These are phyloP conservation scores for Champsocephalus gunnari DNA, from an alignment of 2,797 vertebrate species.

Conservation along the genomic window DNA sequence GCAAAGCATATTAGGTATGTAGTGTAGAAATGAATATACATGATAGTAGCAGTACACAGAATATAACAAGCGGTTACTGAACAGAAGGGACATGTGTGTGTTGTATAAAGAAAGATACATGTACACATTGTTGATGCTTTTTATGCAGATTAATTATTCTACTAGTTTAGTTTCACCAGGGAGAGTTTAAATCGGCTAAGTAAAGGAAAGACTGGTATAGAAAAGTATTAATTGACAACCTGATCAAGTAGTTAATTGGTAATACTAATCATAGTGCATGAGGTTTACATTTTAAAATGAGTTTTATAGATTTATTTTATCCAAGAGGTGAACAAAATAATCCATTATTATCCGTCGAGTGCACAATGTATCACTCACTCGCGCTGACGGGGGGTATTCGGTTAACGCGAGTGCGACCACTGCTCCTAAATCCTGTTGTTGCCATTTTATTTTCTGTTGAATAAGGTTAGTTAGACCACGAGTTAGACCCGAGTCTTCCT, in stretches of 20 bases:
- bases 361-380: too few species aligned
- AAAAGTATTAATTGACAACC: not conserved
- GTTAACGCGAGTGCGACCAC: too few species aligned
- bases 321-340: not conserved
- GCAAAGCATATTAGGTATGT: not conserved
- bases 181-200: not conserved
- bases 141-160: not conserved
- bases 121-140: not conserved
- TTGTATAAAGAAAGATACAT: too few species aligned
- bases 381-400: too few species aligned
- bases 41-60: not conserved
- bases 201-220: too few species aligned
- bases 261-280: not conserved
- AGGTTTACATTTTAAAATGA: too few species aligned
- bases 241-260: too few species aligned
- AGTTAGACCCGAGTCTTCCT: too few species aligned
- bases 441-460: too few species aligned
- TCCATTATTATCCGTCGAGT: too few species aligned
- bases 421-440: too few species aligned
- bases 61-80: not conserved
- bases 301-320: not conserved
- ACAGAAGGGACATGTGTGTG: not conserved
- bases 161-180: not conserved
- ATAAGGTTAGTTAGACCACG: too few species aligned
- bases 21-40: not conserved